phyloP scores from a whole-genome alignment of 1,140 invertebrate species.

The Dendrolimus punctatus region DNA sequence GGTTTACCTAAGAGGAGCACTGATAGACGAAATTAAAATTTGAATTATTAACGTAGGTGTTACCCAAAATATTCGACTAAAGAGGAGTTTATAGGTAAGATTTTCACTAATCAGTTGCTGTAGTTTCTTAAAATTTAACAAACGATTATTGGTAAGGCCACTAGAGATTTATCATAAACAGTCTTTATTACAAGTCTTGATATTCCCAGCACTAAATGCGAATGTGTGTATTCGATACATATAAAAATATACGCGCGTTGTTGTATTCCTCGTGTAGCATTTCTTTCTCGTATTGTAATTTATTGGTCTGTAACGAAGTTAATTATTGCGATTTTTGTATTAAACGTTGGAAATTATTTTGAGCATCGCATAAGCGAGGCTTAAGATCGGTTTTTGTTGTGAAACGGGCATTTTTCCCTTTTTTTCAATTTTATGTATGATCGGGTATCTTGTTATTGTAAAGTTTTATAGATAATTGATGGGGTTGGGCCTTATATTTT shows the following conservation, averaged over 20 bases:
- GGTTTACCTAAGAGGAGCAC: too few species aligned
- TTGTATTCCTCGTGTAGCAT: slow-evolving; percentile 45
- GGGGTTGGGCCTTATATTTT: too few species aligned
- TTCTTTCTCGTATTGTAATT: slow-evolving; percentile 70
- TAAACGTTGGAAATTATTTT: slow-evolving; percentile 71
- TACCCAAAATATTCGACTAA: too few species aligned
- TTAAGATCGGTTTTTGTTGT: slow-evolving; percentile 34
- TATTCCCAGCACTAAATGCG: slow-evolving; percentile 16
- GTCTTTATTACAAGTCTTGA: too few species aligned
- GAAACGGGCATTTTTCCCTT: slow-evolving; percentile 25
- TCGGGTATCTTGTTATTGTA: neutral
- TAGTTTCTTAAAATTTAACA: too few species aligned
- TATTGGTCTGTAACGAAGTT: slow-evolving; percentile 70
- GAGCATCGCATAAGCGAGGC: slow-evolving; percentile 40
- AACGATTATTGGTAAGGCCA: too few species aligned
- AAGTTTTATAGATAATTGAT: too few species aligned
- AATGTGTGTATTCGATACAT: slow-evolving; percentile 20
- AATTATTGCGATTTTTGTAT: slow-evolving; percentile 72
- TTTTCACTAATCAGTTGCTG: too few species aligned
- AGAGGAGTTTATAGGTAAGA: too few species aligned
- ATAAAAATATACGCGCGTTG: slow-evolving; percentile 15
- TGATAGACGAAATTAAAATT: too few species aligned
- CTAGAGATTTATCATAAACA: too few species aligned
- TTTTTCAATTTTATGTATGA: slow-evolving; percentile 7
- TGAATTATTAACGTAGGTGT: too few species aligned